A percentile compares a stretch with the other conserved stretches of the same genome.
These are phyloP conservation scores for Allacma fusca DNA, from an alignment of 2,888 invertebrate genomes.

Conservation along the genomic window DNA sequence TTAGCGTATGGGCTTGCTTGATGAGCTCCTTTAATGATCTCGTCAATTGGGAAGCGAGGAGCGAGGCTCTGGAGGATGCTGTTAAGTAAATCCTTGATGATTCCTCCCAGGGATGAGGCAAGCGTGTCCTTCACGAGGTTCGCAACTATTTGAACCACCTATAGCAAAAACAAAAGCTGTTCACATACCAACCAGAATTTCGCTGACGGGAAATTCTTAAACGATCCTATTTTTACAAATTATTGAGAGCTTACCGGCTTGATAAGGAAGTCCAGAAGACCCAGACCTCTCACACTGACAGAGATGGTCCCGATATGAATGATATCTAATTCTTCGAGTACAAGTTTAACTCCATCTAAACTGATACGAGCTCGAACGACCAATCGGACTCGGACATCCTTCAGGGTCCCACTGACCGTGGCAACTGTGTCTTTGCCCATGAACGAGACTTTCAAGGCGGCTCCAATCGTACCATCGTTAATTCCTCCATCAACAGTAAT, in stretches of 20 bases:
- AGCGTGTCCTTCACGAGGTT: neutral
- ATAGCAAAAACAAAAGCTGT: neutral
- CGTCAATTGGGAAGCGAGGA: neutral
- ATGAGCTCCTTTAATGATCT: no score
- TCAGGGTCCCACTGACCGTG: slow-evolving; percentile 46
- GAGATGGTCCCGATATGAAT: slow-evolving; percentile 51
- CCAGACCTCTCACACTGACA: slow-evolving; percentile 55
- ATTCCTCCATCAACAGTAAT: slow-evolving; percentile 49
- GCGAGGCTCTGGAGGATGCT: neutral
- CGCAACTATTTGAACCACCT: neutral
- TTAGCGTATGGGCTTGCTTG: no score
- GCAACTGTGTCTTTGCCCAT: slow-evolving; percentile 53
- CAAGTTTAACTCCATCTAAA: neutral
- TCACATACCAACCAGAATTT: neutral
- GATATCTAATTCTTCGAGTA: slow-evolving; percentile 52
- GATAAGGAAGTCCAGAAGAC: slow-evolving; percentile 54
- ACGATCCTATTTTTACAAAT: no score
- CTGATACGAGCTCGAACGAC: slow-evolving; percentile 22
- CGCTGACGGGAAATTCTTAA: no score
- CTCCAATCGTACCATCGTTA: slow-evolving; percentile 45
- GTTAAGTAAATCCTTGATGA: neutral
- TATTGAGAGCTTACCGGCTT: slow-evolving; percentile 50
- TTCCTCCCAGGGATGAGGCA: neutral
- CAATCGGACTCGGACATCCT: slow-evolving; percentile 43
- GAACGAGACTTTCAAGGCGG: slow-evolving; percentile 48